These are phyloP conservation scores for Schlechtendalia chinensis DNA, from an alignment of 1,140 invertebrate genomes.

Conservation along the genomic window DNA sequence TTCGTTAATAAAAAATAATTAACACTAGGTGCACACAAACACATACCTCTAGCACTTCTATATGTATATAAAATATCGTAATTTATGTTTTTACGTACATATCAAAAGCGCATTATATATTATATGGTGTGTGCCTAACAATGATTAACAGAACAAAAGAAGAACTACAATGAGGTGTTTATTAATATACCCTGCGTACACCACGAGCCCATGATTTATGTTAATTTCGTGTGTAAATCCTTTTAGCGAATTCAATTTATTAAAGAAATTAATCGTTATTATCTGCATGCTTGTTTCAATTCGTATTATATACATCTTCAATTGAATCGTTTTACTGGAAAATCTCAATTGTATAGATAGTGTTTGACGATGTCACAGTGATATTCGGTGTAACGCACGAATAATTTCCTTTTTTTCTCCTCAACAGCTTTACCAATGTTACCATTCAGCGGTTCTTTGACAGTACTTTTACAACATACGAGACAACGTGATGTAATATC, in stretches of 20 bases:
- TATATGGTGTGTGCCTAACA: background rate
- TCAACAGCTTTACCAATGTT: background rate
- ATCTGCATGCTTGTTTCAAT: background rate
- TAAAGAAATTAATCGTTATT: slow-evolving; percentile 5
- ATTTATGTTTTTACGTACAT: slow-evolving; percentile 18
- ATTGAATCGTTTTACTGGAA: background rate
- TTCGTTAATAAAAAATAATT: too few species aligned
- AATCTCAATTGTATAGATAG: background rate
- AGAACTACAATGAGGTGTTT: slow-evolving; percentile 40
- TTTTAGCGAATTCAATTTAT: slow-evolving; percentile 3
- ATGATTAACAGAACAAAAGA: slow-evolving; percentile 23
- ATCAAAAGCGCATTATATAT: background rate
- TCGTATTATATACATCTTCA: background rate
- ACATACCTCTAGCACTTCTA: too few species aligned
- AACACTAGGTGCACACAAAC: too few species aligned
- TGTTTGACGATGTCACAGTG: background rate
- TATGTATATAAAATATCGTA: slow-evolving; percentile 22
- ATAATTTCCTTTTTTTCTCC: background rate
- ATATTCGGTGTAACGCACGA: background rate
- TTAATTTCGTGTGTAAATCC: background rate
- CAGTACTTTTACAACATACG: background rate
- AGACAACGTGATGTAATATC: background rate
- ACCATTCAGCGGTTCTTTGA: background rate
- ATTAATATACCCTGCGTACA: slow-evolving; percentile 22
- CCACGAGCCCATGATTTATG: slow-evolving; percentile 14